Conservation (phyloP, 1,140 invertebrate genomes). For the Dryas iulia region DNA sequence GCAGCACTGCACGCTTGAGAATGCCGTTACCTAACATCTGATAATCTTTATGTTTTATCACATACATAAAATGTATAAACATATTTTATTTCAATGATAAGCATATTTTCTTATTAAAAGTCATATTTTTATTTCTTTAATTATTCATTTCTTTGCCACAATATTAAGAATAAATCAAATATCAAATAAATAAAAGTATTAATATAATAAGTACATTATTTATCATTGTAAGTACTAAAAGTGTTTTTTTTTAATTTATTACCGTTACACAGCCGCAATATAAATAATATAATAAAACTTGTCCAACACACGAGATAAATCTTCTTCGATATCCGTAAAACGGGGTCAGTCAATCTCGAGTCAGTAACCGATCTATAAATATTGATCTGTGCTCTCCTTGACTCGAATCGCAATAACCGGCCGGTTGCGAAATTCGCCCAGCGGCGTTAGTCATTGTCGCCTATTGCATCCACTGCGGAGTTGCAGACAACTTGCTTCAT, state of each 20-base stretch:
- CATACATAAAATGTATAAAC: neutral
- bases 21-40: slow-evolving; percentile 47
- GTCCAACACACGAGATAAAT: slow-evolving; percentile 41
- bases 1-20: slow-evolving; percentile 37
- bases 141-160: too few species aligned
- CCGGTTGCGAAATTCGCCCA: slow-evolving; percentile 65
- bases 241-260: neutral
- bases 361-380: slow-evolving; percentile 59
- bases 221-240: neutral
- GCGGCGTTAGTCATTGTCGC: slow-evolving; percentile 69
- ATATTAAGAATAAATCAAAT: too few species aligned
- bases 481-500: slow-evolving; percentile 41
- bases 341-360: slow-evolving; percentile 55
- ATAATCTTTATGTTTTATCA: slow-evolving; percentile 31
- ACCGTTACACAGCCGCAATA: slow-evolving; percentile 4
- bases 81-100: neutral
- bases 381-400: slow-evolving; percentile 68
- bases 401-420: slow-evolving; percentile 63
- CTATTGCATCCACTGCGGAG: slow-evolving; percentile 53
- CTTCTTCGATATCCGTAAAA: slow-evolving; percentile 51
- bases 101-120: too few species aligned
- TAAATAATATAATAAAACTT: slow-evolving; percentile 31
- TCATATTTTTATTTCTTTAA: too few species aligned
- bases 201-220: too few species aligned
- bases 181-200: too few species aligned